These are phyloP conservation scores for Macquaria ambigua DNA, from an alignment of 2,113 vertebrate species.

Conservation along the genomic window DNA sequence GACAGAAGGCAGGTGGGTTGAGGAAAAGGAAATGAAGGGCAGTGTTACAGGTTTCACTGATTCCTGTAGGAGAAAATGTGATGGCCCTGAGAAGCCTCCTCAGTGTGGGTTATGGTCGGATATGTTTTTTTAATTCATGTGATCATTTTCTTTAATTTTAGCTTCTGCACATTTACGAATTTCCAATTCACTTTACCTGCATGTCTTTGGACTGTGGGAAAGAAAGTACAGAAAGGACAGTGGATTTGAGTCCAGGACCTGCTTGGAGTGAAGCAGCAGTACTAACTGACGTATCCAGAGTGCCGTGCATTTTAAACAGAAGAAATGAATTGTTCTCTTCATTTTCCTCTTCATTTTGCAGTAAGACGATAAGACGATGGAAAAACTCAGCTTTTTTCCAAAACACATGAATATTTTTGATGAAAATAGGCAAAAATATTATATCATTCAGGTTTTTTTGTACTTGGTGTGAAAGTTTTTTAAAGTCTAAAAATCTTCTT, in stretches of 20 bases:
- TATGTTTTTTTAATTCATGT: not conserved
- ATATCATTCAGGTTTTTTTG: no score
- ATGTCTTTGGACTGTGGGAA: not conserved
- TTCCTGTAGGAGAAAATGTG: not conserved
- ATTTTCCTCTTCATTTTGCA: no score
- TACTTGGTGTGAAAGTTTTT: not conserved
- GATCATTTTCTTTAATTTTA: not conserved
- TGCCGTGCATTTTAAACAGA: not conserved
- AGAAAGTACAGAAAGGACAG: no score
- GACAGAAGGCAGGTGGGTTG: not conserved
- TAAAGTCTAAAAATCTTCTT: not conserved
- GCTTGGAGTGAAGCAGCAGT: not conserved
- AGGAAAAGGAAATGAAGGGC: not conserved
- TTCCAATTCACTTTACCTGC: not conserved
- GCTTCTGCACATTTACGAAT: not conserved
- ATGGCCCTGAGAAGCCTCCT: not conserved
- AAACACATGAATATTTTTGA: no score
- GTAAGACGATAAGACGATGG: no score
- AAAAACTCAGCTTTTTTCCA: no score
- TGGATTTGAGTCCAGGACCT: not conserved
- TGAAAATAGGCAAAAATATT: no score
- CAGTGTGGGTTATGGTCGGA: fast-evolving
- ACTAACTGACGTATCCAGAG: not conserved
- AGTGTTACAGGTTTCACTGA: not conserved
- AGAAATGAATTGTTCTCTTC: no score